Base-by-base conservation (phyloP, 2,888 invertebrate genomes). In the Ophion ventricosus region DNA sequence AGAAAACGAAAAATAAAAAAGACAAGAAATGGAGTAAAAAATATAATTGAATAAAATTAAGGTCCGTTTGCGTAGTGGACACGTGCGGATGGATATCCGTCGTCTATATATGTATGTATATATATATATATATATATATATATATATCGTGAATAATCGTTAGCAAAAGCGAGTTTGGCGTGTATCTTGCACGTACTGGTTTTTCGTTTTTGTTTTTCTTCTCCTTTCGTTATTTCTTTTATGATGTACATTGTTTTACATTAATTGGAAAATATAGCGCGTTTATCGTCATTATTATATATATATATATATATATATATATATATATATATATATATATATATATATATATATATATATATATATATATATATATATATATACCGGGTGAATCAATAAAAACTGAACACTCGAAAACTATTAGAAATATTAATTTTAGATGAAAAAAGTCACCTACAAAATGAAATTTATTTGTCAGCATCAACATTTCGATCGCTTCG, bases 221-320 rank as follows among this genome's bases (percentile, higher is more conserved):
- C 63, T 61, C 20, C 20, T 29, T n/a, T 56, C 10, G 3, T 14
- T 8, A 23, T 54, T 29, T 7, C n/a, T 54, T 75, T 29, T 43
- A 56, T 64, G 59, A 35, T 72, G 73, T 49, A 67, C 61, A 23
- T 73, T 76, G 64, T 77, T 82, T 61, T 70, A 73, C 78, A 79
- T 76, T 76, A 83, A 77, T 82, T 85, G 66, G 76, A 85, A 85
- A 85, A 82, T 82, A 76, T 78, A 85, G 49, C 63, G 80, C 64
- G 76, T 82, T 75, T 77, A 61, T 66, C 43, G 40, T 66, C 11
- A 35, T 3, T 78, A 63, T 69, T 78, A 63, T 69, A 70, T 70
- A 78, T 35, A 35, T 35, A 35, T 35, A 35, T 35, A 64, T 64
- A 63, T 63, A 75, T 75, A 79, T 79, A 72, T 75, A 64, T 61